phyloP scores from a whole-genome alignment of 2,888 invertebrate genomes.

The Agrochola lychnidis region DNA sequence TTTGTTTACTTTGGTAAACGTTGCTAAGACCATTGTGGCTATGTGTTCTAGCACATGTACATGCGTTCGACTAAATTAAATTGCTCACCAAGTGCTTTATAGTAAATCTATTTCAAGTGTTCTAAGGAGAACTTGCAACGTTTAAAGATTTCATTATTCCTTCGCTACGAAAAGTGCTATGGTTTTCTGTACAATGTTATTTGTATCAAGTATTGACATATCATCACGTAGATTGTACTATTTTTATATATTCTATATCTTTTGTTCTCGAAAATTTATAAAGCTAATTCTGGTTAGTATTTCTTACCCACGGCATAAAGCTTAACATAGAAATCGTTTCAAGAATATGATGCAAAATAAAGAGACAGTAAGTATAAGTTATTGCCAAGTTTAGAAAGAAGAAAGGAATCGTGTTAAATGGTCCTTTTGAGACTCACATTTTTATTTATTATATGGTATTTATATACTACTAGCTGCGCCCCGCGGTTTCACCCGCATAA shows the following conservation, averaged over 20 bases:
- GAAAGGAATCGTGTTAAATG: not conserved
- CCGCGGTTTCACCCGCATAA: no score
- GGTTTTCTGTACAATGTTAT: not conserved
- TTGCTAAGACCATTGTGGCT: not conserved
- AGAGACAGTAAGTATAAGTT: not conserved
- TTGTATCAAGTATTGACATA: not conserved
- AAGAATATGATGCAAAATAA: constrained; percentile 1
- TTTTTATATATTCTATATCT: no score
- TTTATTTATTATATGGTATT: no score
- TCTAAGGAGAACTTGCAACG: no score
- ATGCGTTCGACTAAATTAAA: not conserved
- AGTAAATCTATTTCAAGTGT: no score
- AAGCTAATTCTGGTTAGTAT: not conserved
- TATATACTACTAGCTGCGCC: no score
- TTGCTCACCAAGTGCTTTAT: no score
- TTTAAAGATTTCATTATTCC: not conserved
- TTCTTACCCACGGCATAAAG: not conserved
- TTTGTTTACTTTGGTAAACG: not conserved
- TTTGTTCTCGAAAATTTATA: not conserved
- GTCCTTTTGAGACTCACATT: not conserved
- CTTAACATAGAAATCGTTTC: not conserved
- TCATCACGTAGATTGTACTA: not conserved
- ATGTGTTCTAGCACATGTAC: not conserved
- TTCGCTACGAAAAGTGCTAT: not conserved
- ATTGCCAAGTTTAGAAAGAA: not conserved